These are phyloP conservation scores for Dyspetes luteomarginatus DNA, from an alignment of 2,888 invertebrate species.

Conservation along the genomic window DNA sequence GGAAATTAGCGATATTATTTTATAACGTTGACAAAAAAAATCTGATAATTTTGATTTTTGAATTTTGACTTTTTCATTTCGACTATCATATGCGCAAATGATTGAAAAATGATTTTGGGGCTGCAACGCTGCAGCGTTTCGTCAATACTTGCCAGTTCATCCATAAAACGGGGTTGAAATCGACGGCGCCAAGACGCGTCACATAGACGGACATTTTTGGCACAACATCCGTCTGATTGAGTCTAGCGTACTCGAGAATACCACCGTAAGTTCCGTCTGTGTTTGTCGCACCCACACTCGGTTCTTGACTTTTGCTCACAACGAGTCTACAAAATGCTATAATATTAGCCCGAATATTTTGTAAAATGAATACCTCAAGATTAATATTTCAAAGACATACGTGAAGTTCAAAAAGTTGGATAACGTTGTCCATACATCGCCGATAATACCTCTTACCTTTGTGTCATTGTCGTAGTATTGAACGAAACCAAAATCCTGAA, in stretches of 20 bases:
- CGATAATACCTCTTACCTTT: conserved; percentile 67
- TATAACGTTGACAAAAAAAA: neutral
- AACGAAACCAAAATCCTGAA: conserved; percentile 53
- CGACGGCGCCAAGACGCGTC: neutral
- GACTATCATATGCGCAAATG: too few relatives aligned
- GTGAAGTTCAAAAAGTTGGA: conserved; percentile 71
- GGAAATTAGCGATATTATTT: too few relatives aligned
- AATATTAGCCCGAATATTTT: neutral
- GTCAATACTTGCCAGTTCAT: conserved; percentile 51
- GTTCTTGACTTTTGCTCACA: neutral
- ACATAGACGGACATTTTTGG: conserved; percentile 49
- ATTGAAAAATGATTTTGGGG: too few relatives aligned
- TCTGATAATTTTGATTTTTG: too few relatives aligned
- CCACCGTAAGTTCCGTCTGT: conserved; percentile 55
- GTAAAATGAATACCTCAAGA: neutral
- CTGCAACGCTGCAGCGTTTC: neutral
- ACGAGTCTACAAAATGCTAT: conserved; percentile 29
- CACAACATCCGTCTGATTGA: conserved; percentile 59
- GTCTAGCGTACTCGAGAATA: conserved; percentile 55
- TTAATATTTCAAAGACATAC: conserved; percentile 57
- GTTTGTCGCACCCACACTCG: neutral
- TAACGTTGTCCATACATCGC: conserved; percentile 70
- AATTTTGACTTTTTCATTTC: too few relatives aligned
- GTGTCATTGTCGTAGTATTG: conserved; percentile 67
- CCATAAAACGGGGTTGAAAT: conserved; percentile 66